phyloP scores from a whole-genome alignment of 2,888 invertebrate genomes.

The Sphinx pinastri region DNA sequence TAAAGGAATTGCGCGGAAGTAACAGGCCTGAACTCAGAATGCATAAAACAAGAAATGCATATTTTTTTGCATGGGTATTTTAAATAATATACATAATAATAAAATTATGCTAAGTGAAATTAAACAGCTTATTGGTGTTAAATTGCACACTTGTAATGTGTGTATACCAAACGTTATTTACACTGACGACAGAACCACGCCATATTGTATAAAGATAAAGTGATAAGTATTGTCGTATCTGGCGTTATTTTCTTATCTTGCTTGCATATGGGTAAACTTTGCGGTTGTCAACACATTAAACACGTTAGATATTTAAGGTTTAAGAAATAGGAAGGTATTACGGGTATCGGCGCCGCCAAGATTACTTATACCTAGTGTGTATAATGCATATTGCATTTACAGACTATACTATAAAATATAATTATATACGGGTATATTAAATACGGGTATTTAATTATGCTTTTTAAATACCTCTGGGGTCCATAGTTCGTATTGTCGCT shows the following conservation, averaged over 20 bases:
- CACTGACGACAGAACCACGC: constrained; percentile 38
- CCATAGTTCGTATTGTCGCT: no score
- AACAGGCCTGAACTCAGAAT: neutral
- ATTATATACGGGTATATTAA: no score
- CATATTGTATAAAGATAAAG: constrained; percentile 41
- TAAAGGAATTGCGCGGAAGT: constrained; percentile 7
- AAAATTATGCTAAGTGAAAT: no score
- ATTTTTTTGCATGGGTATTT: neutral
- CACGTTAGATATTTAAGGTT: neutral
- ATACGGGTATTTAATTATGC: no score
- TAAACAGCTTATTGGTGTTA: neutral
- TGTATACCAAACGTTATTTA: constrained; percentile 4
- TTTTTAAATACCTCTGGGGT: no score
- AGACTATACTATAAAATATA: no score
- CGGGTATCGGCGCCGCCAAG: no score
- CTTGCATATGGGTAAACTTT: constrained; percentile 7
- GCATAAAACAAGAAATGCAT: neutral
- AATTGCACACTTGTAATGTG: neutral
- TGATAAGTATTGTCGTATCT: constrained; percentile 44
- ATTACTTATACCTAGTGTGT: no score
- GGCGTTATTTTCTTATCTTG: constrained; percentile 36
- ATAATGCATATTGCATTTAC: no score
- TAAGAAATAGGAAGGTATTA: no score
- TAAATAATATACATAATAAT: no score
- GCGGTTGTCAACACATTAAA: neutral